A percentile compares a stretch with the other conserved stretches of the same genome.
Evolutionary conservation across 2,797 vertebrate genomes (phyloP).

Genomic region (Ispidina lecontei): DNA sequence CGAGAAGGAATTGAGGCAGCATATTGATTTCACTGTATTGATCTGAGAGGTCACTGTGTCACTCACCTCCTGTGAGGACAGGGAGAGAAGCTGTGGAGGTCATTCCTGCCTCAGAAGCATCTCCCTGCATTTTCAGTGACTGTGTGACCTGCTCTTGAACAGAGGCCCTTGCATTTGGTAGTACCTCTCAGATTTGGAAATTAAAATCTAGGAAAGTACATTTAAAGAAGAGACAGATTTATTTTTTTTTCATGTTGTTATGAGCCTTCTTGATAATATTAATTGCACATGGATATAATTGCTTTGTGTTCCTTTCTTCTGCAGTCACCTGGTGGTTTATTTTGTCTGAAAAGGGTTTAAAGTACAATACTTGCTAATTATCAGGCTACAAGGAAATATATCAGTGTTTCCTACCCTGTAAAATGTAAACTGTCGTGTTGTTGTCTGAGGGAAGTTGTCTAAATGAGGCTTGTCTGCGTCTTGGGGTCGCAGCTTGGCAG

Average conservation of each 20-base stretch:
- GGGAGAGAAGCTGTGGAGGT: not conserved
- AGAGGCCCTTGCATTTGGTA: not conserved
- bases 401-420: rapidly evolving
- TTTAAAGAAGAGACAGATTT: not conserved
- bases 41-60: not conserved
- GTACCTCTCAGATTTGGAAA: not conserved
- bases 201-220: not conserved
- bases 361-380: not conserved
- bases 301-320: constrained; percentile 6
- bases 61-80: rapidly evolving
- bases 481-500: constrained; percentile 33
- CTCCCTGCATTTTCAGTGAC: not conserved
- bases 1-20: not conserved
- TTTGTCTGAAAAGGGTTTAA: not conserved
- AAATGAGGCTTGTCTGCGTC: not conserved
- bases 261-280: not conserved
- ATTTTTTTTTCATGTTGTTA: not conserved
- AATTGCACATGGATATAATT: not conserved
- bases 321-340: not conserved
- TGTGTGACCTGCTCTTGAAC: not conserved
- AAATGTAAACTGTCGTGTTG: rapidly evolving
- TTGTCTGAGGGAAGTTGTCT: not conserved
- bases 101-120: not conserved
- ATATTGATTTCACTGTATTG: constrained; percentile 26
- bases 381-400: not conserved